phyloP scores from a whole-genome alignment of 2,797 vertebrate genomes.

The Sus cebifrons region DNA sequence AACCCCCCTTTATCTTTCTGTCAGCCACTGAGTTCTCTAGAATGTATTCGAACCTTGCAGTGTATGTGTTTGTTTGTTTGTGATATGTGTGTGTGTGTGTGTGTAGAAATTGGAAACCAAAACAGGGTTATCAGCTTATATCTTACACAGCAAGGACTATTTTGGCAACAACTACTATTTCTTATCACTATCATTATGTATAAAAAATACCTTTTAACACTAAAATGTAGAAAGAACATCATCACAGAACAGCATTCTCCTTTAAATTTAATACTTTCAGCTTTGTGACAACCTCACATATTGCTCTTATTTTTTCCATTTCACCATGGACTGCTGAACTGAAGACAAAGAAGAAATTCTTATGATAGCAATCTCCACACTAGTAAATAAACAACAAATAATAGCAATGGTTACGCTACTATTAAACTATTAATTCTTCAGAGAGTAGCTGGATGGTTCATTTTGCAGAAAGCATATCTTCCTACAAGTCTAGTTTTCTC shows the following conservation, averaged over 20 bases:
- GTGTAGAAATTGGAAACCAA: background rate
- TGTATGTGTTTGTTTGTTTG: background rate
- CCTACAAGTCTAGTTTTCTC: background rate
- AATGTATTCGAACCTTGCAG: background rate
- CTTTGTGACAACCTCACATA: slow-evolving; percentile 25
- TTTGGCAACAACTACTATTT: slow-evolving; percentile 8
- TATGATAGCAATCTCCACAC: background rate
- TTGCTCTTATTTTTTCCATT: slow-evolving; percentile 14
- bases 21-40: background rate
- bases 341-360: slow-evolving; percentile 41
- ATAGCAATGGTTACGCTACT: background rate
- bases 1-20: background rate
- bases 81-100: background rate
- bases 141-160: background rate
- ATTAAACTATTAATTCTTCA: slow-evolving; percentile 20
- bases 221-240: background rate
- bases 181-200: background rate
- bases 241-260: background rate
- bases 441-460: background rate
- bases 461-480: slow-evolving; percentile 12
- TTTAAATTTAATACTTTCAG: background rate
- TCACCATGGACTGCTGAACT: background rate
- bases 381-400: slow-evolving; percentile 2
- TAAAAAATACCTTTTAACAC: background rate
- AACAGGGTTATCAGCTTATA: background rate